These are phyloP conservation scores for Aplodontia rufa DNA, from an alignment of 2,113 vertebrate genomes.

Conservation along the genomic window DNA sequence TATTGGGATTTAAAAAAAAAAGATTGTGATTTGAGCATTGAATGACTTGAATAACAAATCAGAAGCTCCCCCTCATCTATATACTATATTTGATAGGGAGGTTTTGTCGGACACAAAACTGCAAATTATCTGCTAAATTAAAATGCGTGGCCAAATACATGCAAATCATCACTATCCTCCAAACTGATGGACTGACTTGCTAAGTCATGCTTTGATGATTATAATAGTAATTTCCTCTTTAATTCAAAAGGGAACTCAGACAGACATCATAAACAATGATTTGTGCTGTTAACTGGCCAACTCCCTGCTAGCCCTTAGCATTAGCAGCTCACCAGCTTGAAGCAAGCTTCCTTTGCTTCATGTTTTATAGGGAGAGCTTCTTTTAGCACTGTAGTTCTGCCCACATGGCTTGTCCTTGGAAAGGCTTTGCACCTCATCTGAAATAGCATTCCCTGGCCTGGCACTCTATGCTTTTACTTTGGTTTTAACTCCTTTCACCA, in stretches of 20 bases:
- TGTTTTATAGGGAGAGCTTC: not conserved
- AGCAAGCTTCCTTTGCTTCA: not conserved
- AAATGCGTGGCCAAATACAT: slow-evolving; percentile 57
- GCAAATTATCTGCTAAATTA: slow-evolving; percentile 40
- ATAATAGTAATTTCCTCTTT: slow-evolving; percentile 47
- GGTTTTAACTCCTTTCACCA: not conserved
- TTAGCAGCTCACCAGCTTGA: not conserved
- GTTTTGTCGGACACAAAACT: slow-evolving; percentile 21
- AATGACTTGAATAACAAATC: slow-evolving; percentile 62
- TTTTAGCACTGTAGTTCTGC: not conserved
- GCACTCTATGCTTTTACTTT: not conserved
- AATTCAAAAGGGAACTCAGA: slow-evolving; percentile 41
- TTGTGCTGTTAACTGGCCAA: not conserved
- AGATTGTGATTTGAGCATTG: slow-evolving; percentile 24
- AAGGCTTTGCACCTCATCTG: not conserved
- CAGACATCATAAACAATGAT: slow-evolving; percentile 9
- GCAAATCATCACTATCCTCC: not conserved
- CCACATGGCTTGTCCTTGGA: not conserved
- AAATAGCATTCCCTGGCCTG: not conserved
- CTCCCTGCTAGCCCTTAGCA: not conserved
- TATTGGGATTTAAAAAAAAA: not conserved
- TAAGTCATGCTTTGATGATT: slow-evolving; percentile 37
- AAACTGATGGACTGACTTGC: not conserved
- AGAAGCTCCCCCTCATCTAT: not conserved
- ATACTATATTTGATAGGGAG: not conserved